These are phyloP conservation scores for Philopotamus ludificatus DNA, from an alignment of 1,140 invertebrate species.

Conservation along the genomic window DNA sequence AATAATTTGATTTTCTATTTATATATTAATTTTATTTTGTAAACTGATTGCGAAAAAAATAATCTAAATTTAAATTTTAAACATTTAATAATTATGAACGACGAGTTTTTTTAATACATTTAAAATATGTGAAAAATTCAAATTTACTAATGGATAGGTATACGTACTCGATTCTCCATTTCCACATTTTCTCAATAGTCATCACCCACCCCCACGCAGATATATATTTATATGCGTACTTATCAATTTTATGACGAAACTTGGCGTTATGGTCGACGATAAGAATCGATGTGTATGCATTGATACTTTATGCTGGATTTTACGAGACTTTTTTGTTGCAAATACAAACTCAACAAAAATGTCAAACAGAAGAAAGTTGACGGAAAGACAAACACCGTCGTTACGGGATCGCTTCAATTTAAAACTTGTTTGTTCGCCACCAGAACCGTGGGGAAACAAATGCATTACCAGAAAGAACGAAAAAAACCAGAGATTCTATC, in stretches of 20 bases:
- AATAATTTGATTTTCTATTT: no score
- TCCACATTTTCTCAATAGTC: background rate
- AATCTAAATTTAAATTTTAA: no score
- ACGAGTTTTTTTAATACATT: no score
- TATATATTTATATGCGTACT: background rate
- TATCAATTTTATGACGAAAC: background rate
- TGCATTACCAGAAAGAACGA: no score
- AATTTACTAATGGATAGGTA: no score
- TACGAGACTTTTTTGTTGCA: constrained; percentile 34
- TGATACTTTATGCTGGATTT: constrained; percentile 34
- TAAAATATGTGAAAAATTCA: no score
- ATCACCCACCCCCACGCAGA: background rate
- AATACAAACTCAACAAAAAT: constrained; percentile 36
- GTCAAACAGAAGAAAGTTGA: constrained; percentile 26
- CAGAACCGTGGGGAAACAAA: constrained; percentile 14
- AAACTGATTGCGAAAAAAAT: no score
- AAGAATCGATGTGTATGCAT: constrained; percentile 23
- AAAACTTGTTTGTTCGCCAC: constrained; percentile 37
- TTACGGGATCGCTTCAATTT: constrained; percentile 34
- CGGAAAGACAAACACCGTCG: constrained; percentile 39
- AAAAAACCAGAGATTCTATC: no score
- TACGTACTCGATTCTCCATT: no score
- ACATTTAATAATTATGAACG: no score
- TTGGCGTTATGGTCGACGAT: background rate
- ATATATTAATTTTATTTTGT: no score